These are phyloP conservation scores for Setipinna tenuifilis DNA, from an alignment of 2,797 vertebrate species.

Conservation along the genomic window DNA sequence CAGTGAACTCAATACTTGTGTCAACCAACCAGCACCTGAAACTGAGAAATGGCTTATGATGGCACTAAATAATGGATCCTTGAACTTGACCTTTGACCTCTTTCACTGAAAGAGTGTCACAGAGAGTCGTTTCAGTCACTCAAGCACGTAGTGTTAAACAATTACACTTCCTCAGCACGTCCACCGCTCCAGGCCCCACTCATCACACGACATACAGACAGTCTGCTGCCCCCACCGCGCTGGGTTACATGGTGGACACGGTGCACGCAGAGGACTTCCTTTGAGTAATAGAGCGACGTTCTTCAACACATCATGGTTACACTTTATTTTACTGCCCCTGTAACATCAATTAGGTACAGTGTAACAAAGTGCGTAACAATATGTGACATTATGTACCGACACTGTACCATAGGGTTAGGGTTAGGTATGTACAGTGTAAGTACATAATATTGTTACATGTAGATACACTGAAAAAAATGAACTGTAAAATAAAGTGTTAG, in stretches of 20 bases:
- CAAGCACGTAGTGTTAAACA: not conserved
- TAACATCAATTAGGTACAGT: no score
- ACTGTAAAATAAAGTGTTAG: no score
- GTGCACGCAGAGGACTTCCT: not conserved
- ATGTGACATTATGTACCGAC: no score
- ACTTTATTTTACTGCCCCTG: no score
- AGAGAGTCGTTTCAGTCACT: not conserved
- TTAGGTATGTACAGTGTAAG: no score
- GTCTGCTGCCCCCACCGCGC: not conserved
- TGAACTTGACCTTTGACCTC: constrained; percentile 13
- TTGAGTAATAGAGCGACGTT: not conserved
- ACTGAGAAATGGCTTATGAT: not conserved
- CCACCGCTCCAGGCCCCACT: not conserved
- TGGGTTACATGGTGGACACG: not conserved
- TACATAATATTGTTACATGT: no score
- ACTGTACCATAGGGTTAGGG: no score
- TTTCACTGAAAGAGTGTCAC: not conserved
- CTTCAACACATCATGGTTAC: not conserved
- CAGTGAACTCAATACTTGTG: no score
- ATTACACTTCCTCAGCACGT: not conserved
- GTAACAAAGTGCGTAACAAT: no score
- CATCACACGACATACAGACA: not conserved
- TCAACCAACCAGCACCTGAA: no score
- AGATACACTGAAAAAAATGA: no score
- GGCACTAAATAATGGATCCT: not conserved